Evolutionary conservation across 1,140 invertebrate species (phyloP).

Genomic region (Nephila pilipes): DNA sequence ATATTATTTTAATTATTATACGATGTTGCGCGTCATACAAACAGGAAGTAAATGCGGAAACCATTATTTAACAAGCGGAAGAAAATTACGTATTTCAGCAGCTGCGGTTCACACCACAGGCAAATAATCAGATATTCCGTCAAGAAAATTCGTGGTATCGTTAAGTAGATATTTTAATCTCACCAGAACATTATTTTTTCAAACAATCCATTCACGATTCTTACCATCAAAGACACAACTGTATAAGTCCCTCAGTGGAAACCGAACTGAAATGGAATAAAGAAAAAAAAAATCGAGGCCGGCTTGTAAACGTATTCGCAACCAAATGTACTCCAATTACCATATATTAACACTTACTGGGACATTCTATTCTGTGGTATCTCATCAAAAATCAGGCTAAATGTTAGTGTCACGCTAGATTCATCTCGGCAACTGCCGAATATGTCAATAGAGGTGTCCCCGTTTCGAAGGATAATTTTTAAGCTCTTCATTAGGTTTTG

Average conservation of each 20-base stretch:
- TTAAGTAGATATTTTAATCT: not conserved
- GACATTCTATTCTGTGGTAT: not conserved
- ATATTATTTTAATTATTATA: too few relatives aligned
- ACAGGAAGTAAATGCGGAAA: too few relatives aligned
- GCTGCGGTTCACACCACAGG: too few relatives aligned
- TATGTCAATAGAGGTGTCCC: slow-evolving; percentile 44
- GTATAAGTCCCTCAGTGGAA: not conserved
- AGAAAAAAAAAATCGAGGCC: not conserved
- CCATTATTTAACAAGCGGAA: too few relatives aligned
- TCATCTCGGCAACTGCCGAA: slow-evolving; percentile 5
- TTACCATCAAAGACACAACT: not conserved
- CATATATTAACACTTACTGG: slow-evolving; percentile 22
- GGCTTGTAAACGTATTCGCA: slow-evolving; percentile 4
- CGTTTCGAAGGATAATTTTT: slow-evolving; percentile 30
- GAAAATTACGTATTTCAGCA: too few relatives aligned
- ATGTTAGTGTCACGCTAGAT: not conserved
- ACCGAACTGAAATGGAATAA: not conserved
- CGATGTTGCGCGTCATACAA: too few relatives aligned
- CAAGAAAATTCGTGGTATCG: not conserved
- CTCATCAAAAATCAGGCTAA: slow-evolving; percentile 6
- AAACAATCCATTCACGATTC: too few relatives aligned
- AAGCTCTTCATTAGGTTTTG: slow-evolving; percentile 1
- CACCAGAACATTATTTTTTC: not conserved
- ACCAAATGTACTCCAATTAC: slow-evolving; percentile 26
- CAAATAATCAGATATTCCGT: too few relatives aligned